Percentiles rank a stretch among this genome's conserved stretches.
Conservation (phyloP, 2,113 vertebrate genomes). For the Onychostoma macrolepis region DNA sequence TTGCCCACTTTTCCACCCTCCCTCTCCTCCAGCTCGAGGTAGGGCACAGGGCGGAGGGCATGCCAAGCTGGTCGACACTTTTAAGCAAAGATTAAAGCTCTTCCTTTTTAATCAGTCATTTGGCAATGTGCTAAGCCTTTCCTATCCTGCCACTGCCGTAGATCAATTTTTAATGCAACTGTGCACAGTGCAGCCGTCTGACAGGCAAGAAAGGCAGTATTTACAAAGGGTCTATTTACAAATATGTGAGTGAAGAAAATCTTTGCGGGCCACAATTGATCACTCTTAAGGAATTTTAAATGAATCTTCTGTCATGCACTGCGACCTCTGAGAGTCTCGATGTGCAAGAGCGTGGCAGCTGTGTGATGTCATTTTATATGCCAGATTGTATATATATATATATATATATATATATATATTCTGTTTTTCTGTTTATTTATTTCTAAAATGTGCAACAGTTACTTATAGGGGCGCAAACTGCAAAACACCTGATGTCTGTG, state of each 20-base stretch:
- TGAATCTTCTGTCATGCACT: conserved; percentile 65
- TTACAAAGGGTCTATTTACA: conserved; percentile 82
- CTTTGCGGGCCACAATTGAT: conserved; percentile 76
- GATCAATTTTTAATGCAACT: conserved; percentile 83
- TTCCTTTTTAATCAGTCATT: conserved; percentile 83
- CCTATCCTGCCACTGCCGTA: conserved; percentile 73
- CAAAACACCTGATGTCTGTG: neutral
- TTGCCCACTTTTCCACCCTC: conserved; percentile 9
- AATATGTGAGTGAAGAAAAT: conserved; percentile 72
- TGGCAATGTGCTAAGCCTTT: conserved; percentile 81
- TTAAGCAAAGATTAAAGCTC: conserved; percentile 84
- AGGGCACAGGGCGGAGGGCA: conserved; percentile 56
- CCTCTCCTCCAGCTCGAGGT: conserved; percentile 62
- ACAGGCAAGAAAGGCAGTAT: conserved; percentile 79
- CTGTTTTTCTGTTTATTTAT: neutral
- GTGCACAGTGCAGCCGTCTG: conserved; percentile 73
- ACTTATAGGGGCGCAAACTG: neutral
- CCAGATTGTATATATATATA: neutral
- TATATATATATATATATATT: neutral
- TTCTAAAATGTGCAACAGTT: neutral
- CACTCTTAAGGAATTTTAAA: conserved; percentile 77
- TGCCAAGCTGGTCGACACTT: conserved; percentile 80
- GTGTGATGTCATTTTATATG: conserved; percentile 4
- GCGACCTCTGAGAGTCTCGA: conserved; percentile 67
- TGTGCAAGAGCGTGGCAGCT: conserved; percentile 12